Percentiles rank a stretch among this genome's conserved stretches.
phyloP scores from a whole-genome alignment of 37 sponge, comb jelly and placozoan genomes.

The Axinella damicornis region DNA sequence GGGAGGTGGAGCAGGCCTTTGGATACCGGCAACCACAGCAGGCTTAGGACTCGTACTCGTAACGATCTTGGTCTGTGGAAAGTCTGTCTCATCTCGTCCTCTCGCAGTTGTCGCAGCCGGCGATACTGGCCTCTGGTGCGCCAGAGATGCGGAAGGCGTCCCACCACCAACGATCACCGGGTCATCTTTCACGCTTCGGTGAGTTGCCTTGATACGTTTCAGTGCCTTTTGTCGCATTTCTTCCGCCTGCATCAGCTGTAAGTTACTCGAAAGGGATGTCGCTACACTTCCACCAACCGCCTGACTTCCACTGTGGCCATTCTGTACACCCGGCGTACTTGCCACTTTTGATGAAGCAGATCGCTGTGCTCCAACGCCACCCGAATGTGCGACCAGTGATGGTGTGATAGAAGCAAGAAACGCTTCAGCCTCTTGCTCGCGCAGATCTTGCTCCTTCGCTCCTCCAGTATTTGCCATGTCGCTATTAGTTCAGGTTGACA shows the following conservation, averaged over 20 bases:
- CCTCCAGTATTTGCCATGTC: background rate
- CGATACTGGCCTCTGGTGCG: background rate
- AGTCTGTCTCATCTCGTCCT: background rate
- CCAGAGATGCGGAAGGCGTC: background rate
- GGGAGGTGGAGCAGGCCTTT: conserved; percentile 23
- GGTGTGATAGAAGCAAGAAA: conserved; percentile 49
- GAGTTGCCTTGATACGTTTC: conserved; percentile 47
- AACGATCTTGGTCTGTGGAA: background rate
- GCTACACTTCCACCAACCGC: no score
- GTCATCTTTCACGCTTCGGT: conserved; percentile 36
- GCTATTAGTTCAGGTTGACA: no score
- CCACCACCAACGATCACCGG: conserved; percentile 6
- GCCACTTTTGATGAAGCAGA: background rate
- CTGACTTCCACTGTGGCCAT: no score
- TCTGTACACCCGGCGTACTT: background rate
- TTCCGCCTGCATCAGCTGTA: conserved; percentile 45
- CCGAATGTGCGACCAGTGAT: background rate
- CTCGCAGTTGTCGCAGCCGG: background rate
- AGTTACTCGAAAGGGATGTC: conserved; percentile 21
- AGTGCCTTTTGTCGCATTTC: conserved; percentile 56
- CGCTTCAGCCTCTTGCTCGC: conserved; percentile 68
- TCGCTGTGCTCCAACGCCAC: background rate
- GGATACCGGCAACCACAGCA: background rate
- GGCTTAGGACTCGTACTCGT: background rate
- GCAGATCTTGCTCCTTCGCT: conserved; percentile 17